phyloP scores from a whole-genome alignment of 2,888 invertebrate species.

The Andrena haemorrhoa region DNA sequence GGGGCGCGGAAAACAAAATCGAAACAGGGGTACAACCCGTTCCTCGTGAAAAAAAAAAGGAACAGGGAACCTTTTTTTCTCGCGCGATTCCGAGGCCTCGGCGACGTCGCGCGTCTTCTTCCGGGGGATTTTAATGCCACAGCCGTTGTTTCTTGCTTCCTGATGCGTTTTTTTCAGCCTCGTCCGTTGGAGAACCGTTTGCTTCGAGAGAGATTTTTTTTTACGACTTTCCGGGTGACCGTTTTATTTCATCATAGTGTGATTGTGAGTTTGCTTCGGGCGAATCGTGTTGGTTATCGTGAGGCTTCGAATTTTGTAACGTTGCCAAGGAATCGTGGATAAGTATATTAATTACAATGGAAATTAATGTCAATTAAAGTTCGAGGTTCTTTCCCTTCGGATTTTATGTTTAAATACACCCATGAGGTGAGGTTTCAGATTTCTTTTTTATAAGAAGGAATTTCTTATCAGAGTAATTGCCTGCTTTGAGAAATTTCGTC shows the following conservation, averaged over 20 bases:
- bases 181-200: constrained; percentile 56
- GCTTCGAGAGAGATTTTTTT: constrained; percentile 37
- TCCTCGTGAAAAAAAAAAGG: constrained; percentile 47
- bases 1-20: constrained; percentile 71
- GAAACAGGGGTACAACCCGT: constrained; percentile 74
- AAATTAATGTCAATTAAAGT: too few relatives aligned
- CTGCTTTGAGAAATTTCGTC: neutral
- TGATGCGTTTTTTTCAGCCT: constrained; percentile 20
- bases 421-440: too few relatives aligned
- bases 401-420: too few relatives aligned
- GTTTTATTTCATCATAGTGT: neutral
- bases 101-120: constrained; percentile 67
- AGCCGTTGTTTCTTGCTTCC: constrained; percentile 56
- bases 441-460: too few relatives aligned
- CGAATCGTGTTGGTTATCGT: too few relatives aligned
- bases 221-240: constrained; percentile 28
- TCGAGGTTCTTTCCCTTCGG: too few relatives aligned
- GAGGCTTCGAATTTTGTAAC: too few relatives aligned
- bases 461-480: neutral
- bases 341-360: too few relatives aligned
- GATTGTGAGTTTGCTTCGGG: neutral
- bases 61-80: constrained; percentile 57
- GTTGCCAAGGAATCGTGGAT: too few relatives aligned
- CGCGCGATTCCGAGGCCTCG: constrained; percentile 50
- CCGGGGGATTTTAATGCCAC: constrained; percentile 74